These are phyloP conservation scores for Stigmatopora nigra DNA, from an alignment of 2,113 vertebrate species.

Conservation along the genomic window DNA sequence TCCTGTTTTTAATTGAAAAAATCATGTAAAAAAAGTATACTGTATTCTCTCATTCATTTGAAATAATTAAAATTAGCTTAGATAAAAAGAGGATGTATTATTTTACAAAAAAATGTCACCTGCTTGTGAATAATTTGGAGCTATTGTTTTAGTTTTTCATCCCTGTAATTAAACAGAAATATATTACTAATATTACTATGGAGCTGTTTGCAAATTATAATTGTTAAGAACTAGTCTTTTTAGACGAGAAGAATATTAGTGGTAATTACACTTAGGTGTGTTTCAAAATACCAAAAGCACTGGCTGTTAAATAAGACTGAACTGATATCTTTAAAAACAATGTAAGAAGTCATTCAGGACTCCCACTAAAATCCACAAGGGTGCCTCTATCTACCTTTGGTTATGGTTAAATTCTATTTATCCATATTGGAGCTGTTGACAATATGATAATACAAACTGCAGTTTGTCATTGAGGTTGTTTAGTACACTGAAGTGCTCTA, in stretches of 20 bases:
- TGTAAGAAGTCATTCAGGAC: slow-evolving; percentile 34
- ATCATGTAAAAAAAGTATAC: no score
- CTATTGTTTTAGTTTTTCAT: not conserved
- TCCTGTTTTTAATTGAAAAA: no score
- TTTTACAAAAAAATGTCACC: no score
- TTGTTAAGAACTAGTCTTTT: no score
- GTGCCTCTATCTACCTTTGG: slow-evolving; percentile 48
- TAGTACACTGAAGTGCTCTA: not conserved
- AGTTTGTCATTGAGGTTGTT: not conserved
- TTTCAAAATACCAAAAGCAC: slow-evolving; percentile 58
- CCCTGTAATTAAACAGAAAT: no score
- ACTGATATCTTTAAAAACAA: slow-evolving; percentile 25
- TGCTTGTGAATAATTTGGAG: not conserved
- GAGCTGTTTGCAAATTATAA: no score
- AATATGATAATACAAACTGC: not conserved
- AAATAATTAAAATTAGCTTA: no score
- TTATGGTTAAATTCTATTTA: not conserved
- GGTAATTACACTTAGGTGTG: slow-evolving; percentile 59
- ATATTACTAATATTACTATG: no score
- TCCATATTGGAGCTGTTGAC: not conserved
- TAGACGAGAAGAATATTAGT: slow-evolving; percentile 59
- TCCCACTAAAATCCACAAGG: slow-evolving; percentile 74
- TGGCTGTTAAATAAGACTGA: slow-evolving; percentile 49
- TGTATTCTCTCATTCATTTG: no score
- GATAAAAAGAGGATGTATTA: no score